These are phyloP conservation scores for Heterochromis multidens DNA, from an alignment of 2,113 vertebrate species.

Conservation along the genomic window DNA sequence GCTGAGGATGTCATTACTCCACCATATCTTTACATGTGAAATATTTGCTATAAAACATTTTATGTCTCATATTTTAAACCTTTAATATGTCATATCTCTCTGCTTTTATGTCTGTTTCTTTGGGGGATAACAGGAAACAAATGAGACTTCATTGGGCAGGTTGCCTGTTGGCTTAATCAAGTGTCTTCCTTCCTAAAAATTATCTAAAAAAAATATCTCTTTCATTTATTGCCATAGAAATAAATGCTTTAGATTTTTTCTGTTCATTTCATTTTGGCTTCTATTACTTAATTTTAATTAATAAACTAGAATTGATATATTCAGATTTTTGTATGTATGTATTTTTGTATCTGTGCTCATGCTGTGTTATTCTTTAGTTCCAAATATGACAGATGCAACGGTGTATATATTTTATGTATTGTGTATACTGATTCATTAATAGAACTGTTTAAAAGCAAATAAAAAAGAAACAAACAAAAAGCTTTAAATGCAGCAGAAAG, in stretches of 20 bases:
- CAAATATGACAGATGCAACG: not conserved
- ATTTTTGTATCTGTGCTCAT: not conserved
- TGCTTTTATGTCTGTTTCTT: not conserved
- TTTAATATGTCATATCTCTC: not conserved
- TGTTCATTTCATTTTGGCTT: not conserved
- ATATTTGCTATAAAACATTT: not conserved
- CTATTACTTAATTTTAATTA: not conserved
- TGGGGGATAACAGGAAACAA: not conserved
- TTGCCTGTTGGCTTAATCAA: not conserved
- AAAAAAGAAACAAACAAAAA: too few relatives aligned
- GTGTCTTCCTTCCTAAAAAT: not conserved
- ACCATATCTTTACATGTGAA: not conserved
- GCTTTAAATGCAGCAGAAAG: not conserved
- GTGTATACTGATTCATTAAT: not conserved
- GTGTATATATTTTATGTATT: not conserved
- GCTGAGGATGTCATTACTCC: not conserved
- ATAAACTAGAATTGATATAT: not conserved
- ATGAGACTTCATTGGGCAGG: not conserved
- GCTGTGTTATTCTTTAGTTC: not conserved
- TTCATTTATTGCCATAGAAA: not conserved
- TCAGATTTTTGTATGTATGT: not conserved
- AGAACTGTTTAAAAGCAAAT: not conserved
- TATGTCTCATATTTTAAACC: not conserved
- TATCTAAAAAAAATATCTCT: not conserved
- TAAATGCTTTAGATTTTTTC: not conserved